Base-by-base conservation (phyloP, 2,113 vertebrate species). In the Micronycteris hirsuta region DNA sequence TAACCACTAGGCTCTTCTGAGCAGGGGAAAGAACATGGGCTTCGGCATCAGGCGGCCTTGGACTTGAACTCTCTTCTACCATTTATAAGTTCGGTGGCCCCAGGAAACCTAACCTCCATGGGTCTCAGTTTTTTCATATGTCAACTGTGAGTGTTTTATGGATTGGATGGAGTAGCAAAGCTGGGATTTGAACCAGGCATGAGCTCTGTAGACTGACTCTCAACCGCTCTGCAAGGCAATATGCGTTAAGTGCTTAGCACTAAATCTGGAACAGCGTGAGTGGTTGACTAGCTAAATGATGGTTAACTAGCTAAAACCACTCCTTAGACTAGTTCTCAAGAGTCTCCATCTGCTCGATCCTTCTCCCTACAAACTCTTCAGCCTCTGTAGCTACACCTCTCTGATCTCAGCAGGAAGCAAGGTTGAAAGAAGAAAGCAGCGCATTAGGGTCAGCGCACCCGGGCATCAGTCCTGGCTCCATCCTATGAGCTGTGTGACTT, bases 341-440 rank as follows among this genome's bases (percentile, higher is more conserved):
- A n/a, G 61, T 85, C 4, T 78, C 82, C 33, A 14, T 41, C 49
- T 83, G 38, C 71, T 74, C 52, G 65, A 86, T n/a, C 63, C 22
- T 87, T 41, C 33, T 74, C 45, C 56, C 54, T 49, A 7, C 41
- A 63, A 65, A 17, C 4, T 80, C 4, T 14, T 70, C 36, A 22
- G 22, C 54, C 9, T 91, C n/a, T 68, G 36, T 20, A 85, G 22
- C 28, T 54, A 77, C 52, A 63, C 1, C 47, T 86, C 31, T 71
- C 16, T 77, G 33, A 58, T 56, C 63, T 86, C 36, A 47, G 70
- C 63, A 89, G 78, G 43, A 91, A 74, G 47, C 47, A 78, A 92
- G 22, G 28, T 0, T 61, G 71, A 58, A 90, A 85, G 45, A 89
- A 88, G 65, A 70, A 49, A 87, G 26, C 45, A 3, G 41, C 28